Percentiles rank a stretch among this genome's conserved stretches.
Conservation (phyloP, 1,140 invertebrate species). For the Tachypleus tridentatus region DNA sequence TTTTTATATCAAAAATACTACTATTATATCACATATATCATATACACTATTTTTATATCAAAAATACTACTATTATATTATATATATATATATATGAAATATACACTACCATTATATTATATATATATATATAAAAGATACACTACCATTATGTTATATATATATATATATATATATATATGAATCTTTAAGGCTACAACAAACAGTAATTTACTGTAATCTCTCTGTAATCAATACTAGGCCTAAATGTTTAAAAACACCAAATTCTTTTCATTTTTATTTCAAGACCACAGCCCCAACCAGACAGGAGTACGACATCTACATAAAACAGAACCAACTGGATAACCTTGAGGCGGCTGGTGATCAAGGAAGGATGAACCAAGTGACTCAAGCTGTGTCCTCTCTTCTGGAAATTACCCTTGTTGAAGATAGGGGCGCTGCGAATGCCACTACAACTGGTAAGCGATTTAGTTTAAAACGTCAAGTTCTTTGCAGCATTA, state of each 20-base stretch:
- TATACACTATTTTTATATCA: too few species aligned
- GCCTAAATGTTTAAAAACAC: background rate
- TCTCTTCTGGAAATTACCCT: conserved; percentile 24
- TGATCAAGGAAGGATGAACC: conserved; percentile 27
- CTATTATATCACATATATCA: too few species aligned
- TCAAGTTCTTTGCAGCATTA: too few species aligned
- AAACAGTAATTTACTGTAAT: background rate
- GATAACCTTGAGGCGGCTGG: conserved; percentile 27
- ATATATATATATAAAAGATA: too few species aligned
- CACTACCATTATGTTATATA: too few species aligned
- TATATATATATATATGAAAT: too few species aligned
- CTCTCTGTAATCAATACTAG: background rate
- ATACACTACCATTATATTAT: too few species aligned
- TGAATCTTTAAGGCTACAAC: background rate
- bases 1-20: too few species aligned
- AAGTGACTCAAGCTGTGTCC: conserved; percentile 26
- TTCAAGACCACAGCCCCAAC: conserved; percentile 21
- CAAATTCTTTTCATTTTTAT: background rate
- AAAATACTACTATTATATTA: too few species aligned
- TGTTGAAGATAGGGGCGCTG: background rate
- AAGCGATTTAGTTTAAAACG: too few species aligned
- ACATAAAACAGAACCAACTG: conserved; percentile 22
- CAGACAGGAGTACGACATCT: conserved; percentile 25
- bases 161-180: too few species aligned
- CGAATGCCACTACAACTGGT: too few species aligned